Percentiles rank a stretch among this genome's conserved stretches.
These are phyloP conservation scores for Tyria jacobaeae DNA, from an alignment of 2,888 invertebrate genomes.

Conservation along the genomic window DNA sequence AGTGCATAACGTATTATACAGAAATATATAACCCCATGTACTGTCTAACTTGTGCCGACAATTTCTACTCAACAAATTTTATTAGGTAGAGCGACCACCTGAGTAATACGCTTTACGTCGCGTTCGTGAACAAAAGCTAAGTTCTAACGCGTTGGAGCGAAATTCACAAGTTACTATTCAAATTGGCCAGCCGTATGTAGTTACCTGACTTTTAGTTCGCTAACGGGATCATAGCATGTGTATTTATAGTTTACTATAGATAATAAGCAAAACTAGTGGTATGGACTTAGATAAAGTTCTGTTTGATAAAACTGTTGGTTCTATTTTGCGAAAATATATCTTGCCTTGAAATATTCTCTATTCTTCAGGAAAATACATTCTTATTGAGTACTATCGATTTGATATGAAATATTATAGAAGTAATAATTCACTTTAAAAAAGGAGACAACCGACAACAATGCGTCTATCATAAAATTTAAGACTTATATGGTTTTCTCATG, in stretches of 20 bases:
- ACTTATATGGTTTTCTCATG: no score
- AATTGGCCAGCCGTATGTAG: slow-evolving; percentile 46
- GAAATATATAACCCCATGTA: slow-evolving; percentile 26
- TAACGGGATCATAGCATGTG: slow-evolving; percentile 40
- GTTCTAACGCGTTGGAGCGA: slow-evolving; percentile 48
- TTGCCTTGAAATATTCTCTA: not conserved
- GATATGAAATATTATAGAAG: no score
- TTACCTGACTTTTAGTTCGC: slow-evolving; percentile 43
- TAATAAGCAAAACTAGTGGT: not conserved
- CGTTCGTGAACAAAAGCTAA: slow-evolving; percentile 45
- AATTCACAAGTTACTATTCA: slow-evolving; percentile 55
- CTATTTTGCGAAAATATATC: not conserved
- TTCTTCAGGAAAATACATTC: not conserved
- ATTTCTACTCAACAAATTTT: slow-evolving; percentile 44
- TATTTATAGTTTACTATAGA: slow-evolving; percentile 27
- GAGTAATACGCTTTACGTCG: slow-evolving; percentile 46
- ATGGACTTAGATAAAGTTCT: not conserved
- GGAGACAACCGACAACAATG: no score
- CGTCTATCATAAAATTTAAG: no score
- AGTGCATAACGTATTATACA: not conserved
- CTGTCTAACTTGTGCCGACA: slow-evolving; percentile 27
- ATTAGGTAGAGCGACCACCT: slow-evolving; percentile 41
- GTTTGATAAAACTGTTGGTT: not conserved
- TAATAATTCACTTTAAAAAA: no score
- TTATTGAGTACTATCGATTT: not conserved